phyloP scores from a whole-genome alignment of 2,888 invertebrate species.

The Cecidostiba fungosa region DNA sequence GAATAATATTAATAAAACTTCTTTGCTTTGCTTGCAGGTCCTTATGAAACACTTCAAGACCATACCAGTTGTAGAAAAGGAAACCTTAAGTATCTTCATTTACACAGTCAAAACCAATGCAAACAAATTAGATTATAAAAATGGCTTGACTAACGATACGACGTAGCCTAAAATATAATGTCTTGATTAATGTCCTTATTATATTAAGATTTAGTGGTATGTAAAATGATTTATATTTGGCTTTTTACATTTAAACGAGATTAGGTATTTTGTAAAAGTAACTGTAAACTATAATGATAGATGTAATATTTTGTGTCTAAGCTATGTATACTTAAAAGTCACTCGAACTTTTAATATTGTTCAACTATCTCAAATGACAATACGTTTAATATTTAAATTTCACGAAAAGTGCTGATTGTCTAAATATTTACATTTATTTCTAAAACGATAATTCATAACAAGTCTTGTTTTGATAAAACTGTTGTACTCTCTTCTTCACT shows the following conservation, averaged over 20 bases:
- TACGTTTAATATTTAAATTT: constrained; percentile 56
- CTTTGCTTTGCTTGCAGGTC: constrained; percentile 83
- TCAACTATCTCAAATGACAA: constrained; percentile 52
- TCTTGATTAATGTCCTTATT: constrained; percentile 62
- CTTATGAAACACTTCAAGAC: constrained; percentile 97
- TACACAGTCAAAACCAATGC: constrained; percentile 97
- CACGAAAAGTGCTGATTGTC: constrained; percentile 52
- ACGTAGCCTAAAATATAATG: constrained; percentile 77
- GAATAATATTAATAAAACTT: constrained; percentile 9
- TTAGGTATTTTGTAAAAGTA: constrained; percentile 73
- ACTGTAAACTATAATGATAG: constrained; percentile 60
- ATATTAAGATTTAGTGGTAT: constrained; percentile 68
- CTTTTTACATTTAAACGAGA: constrained; percentile 74
- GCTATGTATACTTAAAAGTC: constrained; percentile 41
- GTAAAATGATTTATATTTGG: constrained; percentile 64
- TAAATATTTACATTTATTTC: constrained; percentile 66
- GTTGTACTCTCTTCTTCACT: constrained; percentile 80
- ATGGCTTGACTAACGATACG: constrained; percentile 86
- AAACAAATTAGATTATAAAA: constrained; percentile 92
- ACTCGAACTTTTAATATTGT: constrained; percentile 40
- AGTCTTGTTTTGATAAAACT: constrained; percentile 72
- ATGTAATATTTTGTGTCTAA: constrained; percentile 60
- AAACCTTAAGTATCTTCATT: constrained; percentile 96
- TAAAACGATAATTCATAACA: constrained; percentile 64
- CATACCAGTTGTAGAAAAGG: constrained; percentile 96